These are phyloP conservation scores for Acleris laterana DNA, from an alignment of 2,888 invertebrate species.

Conservation along the genomic window DNA sequence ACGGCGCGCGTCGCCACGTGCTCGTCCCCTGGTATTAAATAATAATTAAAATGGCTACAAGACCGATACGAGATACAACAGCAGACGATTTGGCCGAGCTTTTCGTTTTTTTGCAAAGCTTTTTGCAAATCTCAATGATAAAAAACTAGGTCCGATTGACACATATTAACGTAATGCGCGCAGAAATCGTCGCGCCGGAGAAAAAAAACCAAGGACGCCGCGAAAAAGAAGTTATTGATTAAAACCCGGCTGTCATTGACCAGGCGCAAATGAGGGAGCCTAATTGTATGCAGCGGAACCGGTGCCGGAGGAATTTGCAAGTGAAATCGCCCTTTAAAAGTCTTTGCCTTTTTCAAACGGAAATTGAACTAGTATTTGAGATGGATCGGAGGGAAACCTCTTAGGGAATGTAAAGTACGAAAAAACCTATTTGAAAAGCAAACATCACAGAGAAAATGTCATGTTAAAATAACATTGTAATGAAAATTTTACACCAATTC, in stretches of 20 bases:
- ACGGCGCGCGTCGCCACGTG: slow-evolving; percentile 77
- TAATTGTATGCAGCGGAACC: slow-evolving; percentile 78
- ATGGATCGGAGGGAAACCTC: background rate
- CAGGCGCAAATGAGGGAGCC: slow-evolving; percentile 83
- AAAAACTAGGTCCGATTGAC: slow-evolving; percentile 71
- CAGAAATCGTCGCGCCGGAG: slow-evolving; percentile 81
- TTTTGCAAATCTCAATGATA: slow-evolving; percentile 71
- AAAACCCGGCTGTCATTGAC: slow-evolving; percentile 83
- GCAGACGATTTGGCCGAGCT: slow-evolving; percentile 82
- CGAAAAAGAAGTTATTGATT: slow-evolving; percentile 84
- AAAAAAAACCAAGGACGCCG: slow-evolving; percentile 83
- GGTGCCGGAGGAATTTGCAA: slow-evolving; percentile 48
- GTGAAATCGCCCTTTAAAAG: slow-evolving; percentile 21
- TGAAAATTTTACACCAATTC: too few species aligned
- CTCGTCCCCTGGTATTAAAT: slow-evolving; percentile 84
- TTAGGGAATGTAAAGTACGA: background rate
- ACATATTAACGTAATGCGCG: slow-evolving; percentile 80
- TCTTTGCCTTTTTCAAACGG: slow-evolving; percentile 9
- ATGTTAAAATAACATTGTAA: too few species aligned
- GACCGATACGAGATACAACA: slow-evolving; percentile 75
- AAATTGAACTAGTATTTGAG: slow-evolving; percentile 21
- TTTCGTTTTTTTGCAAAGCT: slow-evolving; percentile 77
- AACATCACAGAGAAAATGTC: too few species aligned
- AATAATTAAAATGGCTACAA: slow-evolving; percentile 85
- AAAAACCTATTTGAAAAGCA: background rate